Percentiles rank a stretch among this genome's conserved stretches.
These are phyloP conservation scores for Rhea pennata DNA, from an alignment of 2,113 vertebrate species.

Conservation along the genomic window DNA sequence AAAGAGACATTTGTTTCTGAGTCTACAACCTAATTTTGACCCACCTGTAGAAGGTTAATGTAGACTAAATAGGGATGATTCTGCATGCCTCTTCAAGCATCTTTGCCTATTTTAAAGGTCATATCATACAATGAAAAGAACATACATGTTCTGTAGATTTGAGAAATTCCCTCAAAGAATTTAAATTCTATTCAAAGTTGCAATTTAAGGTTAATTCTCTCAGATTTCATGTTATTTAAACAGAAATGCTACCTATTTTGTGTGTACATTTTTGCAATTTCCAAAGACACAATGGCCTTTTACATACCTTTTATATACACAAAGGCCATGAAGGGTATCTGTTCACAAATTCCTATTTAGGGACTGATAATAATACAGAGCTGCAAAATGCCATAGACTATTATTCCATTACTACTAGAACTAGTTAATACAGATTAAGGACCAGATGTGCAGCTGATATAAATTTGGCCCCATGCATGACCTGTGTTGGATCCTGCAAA, in stretches of 20 bases:
- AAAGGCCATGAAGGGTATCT: not conserved
- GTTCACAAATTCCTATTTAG: not conserved
- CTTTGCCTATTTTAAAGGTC: not conserved
- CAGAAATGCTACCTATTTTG: not conserved
- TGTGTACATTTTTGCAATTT: not conserved
- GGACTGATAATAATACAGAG: not conserved
- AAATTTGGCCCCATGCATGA: not conserved
- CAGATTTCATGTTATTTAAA: not conserved
- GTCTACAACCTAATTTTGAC: not conserved
- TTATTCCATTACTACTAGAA: not conserved
- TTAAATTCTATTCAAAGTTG: not conserved
- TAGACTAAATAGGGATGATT: not conserved
- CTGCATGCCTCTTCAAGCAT: not conserved
- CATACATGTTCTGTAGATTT: not conserved
- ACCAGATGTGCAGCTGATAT: not conserved
- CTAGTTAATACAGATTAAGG: not conserved
- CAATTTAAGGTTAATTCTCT: not conserved
- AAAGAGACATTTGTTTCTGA: not conserved
- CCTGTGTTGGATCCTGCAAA: not conserved
- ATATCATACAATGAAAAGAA: not conserved
- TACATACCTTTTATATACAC: not conserved
- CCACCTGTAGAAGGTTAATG: slow-evolving; percentile 10
- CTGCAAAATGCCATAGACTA: not conserved
- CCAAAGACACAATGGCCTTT: not conserved
- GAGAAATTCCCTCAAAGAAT: not conserved